phyloP scores from a whole-genome alignment of 1,140 invertebrate species.

The Leptestheria dahalacensis region DNA sequence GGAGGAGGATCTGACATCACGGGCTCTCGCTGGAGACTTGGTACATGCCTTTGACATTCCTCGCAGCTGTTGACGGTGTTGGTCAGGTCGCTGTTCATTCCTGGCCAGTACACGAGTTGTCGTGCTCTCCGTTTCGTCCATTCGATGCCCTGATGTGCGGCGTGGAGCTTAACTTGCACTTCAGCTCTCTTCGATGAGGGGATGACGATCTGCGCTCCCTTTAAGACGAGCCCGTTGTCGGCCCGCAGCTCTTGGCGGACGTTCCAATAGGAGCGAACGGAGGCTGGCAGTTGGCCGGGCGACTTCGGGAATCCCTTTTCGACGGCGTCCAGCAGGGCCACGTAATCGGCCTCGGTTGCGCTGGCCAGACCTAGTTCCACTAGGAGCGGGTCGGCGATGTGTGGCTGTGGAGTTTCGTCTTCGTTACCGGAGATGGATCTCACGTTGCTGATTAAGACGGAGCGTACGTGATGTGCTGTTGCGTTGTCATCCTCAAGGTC shows the following conservation, averaged over 20 bases:
- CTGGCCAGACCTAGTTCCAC: too few relatives aligned
- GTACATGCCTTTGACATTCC: constrained; percentile 24
- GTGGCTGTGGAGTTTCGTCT: too few relatives aligned
- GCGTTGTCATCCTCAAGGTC: constrained; percentile 2
- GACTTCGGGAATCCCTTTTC: not conserved
- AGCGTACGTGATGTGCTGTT: not conserved
- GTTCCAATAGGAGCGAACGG: not conserved
- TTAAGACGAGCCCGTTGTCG: not conserved
- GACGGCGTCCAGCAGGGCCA: not conserved
- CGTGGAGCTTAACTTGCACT: not conserved
- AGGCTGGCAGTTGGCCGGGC: not conserved
- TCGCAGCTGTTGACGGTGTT: constrained; percentile 4
- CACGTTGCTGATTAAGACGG: not conserved
- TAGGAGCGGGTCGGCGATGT: too few relatives aligned
- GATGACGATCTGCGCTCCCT: not conserved
- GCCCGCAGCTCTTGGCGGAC: not conserved
- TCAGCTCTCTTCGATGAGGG: not conserved
- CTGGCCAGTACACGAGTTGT: constrained; percentile 1
- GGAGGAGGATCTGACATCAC: constrained; percentile 20
- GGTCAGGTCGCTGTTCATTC: not conserved
- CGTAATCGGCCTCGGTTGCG: constrained; percentile 3
- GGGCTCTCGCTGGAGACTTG: constrained; percentile 25
- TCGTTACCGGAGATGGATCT: not conserved
- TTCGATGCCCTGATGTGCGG: constrained; percentile 3
- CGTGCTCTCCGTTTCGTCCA: not conserved